phyloP scores from a whole-genome alignment of 2,113 vertebrate species.

The Ardeotis arabs region DNA sequence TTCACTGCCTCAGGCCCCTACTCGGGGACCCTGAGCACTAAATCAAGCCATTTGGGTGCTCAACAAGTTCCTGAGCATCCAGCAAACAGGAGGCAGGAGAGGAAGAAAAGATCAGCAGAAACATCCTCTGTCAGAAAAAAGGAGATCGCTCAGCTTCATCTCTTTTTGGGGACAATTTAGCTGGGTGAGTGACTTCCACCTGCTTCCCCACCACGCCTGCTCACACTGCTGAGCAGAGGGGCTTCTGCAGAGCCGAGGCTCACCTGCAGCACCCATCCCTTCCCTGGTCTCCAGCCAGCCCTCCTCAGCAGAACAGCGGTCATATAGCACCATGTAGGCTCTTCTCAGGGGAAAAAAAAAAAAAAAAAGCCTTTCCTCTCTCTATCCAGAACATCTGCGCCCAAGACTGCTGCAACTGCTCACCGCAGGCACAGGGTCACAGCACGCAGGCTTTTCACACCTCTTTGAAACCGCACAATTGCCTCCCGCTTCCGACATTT shows the following conservation, averaged over 20 bases:
- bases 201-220: too few species aligned
- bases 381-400: neutral
- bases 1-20: neutral
- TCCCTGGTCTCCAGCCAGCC: neutral
- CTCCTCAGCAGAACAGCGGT: rapidly evolving
- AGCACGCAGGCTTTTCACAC: neutral
- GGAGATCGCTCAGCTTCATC: neutral
- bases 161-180: neutral
- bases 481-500: neutral
- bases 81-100: neutral
- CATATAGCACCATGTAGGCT: neutral
- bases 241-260: neutral
- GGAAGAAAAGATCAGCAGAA: neutral
- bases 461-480: neutral
- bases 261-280: neutral
- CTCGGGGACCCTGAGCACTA: neutral
- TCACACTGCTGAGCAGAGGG: neutral
- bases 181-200: neutral
- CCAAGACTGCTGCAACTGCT: rapidly evolving
- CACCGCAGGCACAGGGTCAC: neutral
- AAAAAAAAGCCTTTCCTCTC: neutral
- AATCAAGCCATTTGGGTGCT: neutral
- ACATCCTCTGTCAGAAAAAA: neutral
- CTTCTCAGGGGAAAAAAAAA: too few species aligned
- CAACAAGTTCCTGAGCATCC: neutral